These are phyloP conservation scores for Melanostoma scalare DNA, from an alignment of 2,888 invertebrate species.

Conservation along the genomic window DNA sequence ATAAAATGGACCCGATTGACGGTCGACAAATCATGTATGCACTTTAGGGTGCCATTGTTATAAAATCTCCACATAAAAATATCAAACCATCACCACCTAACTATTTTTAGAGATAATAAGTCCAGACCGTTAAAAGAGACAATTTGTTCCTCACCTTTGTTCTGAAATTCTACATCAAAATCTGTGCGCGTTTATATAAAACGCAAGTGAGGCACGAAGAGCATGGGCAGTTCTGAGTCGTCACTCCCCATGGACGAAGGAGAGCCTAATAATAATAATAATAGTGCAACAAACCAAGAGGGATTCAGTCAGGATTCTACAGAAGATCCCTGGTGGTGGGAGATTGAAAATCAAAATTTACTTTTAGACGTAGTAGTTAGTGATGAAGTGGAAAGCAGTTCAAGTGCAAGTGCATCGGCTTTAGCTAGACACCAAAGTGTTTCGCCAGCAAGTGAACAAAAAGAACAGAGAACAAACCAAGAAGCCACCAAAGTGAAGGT, in stretches of 20 bases:
- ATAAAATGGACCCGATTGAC: no score
- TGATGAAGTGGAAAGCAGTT: slow-evolving; percentile 24
- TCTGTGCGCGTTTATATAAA: slow-evolving; percentile 53
- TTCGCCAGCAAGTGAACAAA: slow-evolving; percentile 54
- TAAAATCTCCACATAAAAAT: no score
- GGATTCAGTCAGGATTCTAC: slow-evolving; percentile 62
- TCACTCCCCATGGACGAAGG: slow-evolving; percentile 73
- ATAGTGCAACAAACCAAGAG: slow-evolving; percentile 52
- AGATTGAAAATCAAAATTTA: slow-evolving; percentile 79
- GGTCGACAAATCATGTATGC: no score
- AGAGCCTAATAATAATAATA: slow-evolving; percentile 41
- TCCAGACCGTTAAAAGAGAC: no score
- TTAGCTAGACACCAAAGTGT: slow-evolving; percentile 61
- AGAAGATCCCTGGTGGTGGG: slow-evolving; percentile 80
- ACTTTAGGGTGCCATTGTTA: no score
- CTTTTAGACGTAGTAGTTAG: slow-evolving; percentile 76
- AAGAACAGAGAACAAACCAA: slow-evolving; percentile 24
- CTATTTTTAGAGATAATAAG: no score
- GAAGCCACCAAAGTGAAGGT: slow-evolving; percentile 36
- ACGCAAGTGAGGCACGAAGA: slow-evolving; percentile 53
- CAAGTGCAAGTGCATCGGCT: slow-evolving; percentile 55
- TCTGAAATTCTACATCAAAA: slow-evolving; percentile 4
- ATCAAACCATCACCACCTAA: no score
- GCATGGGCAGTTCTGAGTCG: slow-evolving; percentile 80
- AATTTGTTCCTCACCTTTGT: slow-evolving; percentile 32